Evolutionary conservation across 2,888 invertebrate genomes (phyloP).

Genomic region (Chrysina gloriosa): DNA sequence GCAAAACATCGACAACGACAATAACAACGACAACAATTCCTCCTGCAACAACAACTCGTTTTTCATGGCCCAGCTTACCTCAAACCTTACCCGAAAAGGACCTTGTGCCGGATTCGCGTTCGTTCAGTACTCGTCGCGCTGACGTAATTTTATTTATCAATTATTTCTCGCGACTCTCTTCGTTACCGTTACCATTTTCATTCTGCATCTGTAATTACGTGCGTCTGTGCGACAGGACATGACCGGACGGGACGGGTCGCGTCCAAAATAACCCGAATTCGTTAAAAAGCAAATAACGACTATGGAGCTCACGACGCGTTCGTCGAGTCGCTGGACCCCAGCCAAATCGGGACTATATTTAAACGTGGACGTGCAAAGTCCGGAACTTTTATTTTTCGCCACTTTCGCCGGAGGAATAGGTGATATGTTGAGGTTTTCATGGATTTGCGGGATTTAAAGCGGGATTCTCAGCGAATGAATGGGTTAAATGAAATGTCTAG

Average conservation of each 20-base stretch:
- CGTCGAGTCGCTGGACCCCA: neutral
- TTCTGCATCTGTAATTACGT: too few species aligned
- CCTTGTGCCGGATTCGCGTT: neutral
- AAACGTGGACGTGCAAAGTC: constrained; percentile 3
- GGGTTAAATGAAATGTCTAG: too few species aligned
- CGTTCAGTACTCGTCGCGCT: neutral
- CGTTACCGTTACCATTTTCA: neutral
- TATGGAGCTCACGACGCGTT: neutral
- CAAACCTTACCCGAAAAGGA: neutral
- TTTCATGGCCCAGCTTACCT: neutral
- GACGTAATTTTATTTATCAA: neutral
- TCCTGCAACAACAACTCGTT: neutral
- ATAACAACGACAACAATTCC: too few species aligned
- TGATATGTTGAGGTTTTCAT: neutral
- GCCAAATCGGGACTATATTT: neutral
- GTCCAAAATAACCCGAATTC: too few species aligned
- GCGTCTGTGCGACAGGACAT: neutral
- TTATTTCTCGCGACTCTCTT: neutral
- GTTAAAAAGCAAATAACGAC: too few species aligned
- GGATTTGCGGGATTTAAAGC: neutral
- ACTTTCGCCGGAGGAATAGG: neutral
- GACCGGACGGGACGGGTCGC: neutral
- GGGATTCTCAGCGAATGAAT: too few species aligned
- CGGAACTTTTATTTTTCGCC: neutral
- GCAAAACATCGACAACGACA: too few species aligned